Percentiles rank a stretch among this genome's conserved stretches.
Conservation (phyloP, 1,140 invertebrate species). For the Trichomalopsis sarcophagae region DNA sequence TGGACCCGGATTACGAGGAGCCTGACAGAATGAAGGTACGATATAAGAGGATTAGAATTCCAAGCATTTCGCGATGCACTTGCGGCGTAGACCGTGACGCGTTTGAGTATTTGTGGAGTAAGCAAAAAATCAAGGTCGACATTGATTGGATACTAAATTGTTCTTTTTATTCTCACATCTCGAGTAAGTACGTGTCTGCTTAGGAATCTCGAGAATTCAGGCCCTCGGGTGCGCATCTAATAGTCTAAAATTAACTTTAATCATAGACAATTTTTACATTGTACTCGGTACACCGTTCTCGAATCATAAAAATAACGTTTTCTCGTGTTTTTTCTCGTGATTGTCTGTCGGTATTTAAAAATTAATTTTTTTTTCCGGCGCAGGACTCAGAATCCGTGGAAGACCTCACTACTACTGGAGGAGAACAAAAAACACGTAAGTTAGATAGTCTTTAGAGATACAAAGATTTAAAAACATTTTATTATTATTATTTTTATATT, state of each 20-base stretch:
- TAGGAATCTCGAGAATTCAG: conserved; percentile 27
- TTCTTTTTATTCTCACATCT: conserved; percentile 19
- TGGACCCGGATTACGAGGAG: conserved; percentile 82
- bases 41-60: neutral
- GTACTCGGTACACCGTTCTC: neutral
- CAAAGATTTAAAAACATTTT: neutral
- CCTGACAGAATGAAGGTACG: conserved; percentile 71
- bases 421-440: conserved; percentile 67
- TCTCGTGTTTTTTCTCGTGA: neutral
- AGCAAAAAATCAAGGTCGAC: conserved; percentile 30
- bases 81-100: neutral
- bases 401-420: conserved; percentile 71
- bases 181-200: neutral
- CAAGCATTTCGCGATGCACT: neutral
- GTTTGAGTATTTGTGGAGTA: conserved; percentile 13
- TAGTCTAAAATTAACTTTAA: neutral
- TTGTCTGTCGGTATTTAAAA: conserved; percentile 1
- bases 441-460: conserved; percentile 44
- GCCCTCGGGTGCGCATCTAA: neutral
- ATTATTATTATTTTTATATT: conserved; percentile 8
- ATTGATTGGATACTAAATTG: conserved; percentile 38
- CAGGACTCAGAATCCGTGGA: conserved; percentile 81
- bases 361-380: neutral
- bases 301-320: neutral
- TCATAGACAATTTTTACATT: neutral